These are phyloP conservation scores for Pipistrellus pygmaeus DNA, from an alignment of 2,797 vertebrate species.

Conservation along the genomic window DNA sequence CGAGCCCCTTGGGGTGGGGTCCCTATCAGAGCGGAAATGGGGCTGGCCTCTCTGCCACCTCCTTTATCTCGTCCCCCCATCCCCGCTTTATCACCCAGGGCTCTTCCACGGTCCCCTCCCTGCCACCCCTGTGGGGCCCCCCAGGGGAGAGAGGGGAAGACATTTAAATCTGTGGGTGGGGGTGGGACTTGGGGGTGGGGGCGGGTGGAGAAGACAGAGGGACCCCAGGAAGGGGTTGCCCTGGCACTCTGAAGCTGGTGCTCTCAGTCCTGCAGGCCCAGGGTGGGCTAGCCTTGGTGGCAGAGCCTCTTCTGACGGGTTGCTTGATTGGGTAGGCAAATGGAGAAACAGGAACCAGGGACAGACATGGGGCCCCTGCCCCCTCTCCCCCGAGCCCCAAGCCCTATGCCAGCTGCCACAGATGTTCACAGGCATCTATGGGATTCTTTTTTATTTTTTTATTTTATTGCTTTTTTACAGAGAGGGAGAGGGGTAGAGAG, in stretches of 20 bases:
- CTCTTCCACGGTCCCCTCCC: neutral
- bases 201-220: neutral
- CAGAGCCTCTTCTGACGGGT: neutral
- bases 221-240: neutral
- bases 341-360: neutral
- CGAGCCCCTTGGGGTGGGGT: conserved; percentile 68
- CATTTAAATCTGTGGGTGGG: conserved; percentile 9
- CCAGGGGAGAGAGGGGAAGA: neutral
- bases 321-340: neutral
- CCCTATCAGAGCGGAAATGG: conserved; percentile 77
- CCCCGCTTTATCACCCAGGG: conserved; percentile 52
- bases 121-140: neutral
- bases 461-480: no score
- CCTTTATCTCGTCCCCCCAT: conserved; percentile 60
- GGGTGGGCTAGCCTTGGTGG: neutral
- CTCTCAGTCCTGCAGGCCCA: neutral
- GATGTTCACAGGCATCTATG: neutral
- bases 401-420: neutral
- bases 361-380: neutral
- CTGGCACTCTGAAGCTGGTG: neutral
- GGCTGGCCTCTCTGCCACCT: conserved; percentile 1
- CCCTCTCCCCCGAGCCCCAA: neutral
- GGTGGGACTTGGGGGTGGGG: neutral
- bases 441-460: no score
- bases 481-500: no score